Conservation (phyloP, 1,140 invertebrate species). For the Ruditapes philippinarum region DNA sequence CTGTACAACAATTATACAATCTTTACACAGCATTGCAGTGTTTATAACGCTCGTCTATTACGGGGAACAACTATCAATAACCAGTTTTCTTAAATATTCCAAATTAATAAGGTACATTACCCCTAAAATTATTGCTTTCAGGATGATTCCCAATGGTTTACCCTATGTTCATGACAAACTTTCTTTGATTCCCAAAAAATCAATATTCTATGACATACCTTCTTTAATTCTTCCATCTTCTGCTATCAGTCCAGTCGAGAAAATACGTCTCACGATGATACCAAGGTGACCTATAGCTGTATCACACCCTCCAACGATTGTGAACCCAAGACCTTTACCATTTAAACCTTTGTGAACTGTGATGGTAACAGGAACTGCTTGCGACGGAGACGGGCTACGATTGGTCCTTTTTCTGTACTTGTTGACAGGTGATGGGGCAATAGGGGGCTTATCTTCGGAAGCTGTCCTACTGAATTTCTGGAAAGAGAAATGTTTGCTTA, state of each 20-base stretch:
- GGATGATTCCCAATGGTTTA: too few species aligned
- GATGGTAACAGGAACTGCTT: constrained; percentile 88
- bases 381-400: constrained; percentile 48
- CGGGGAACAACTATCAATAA: too few species aligned
- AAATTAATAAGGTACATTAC: too few species aligned
- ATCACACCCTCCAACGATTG: constrained; percentile 96
- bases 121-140: too few species aligned
- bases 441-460: constrained; percentile 41
- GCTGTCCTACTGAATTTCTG: constrained; percentile 72
- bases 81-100: too few species aligned
- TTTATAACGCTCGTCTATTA: too few species aligned
- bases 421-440: constrained; percentile 87
- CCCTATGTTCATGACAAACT: too few species aligned
- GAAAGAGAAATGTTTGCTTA: constrained; percentile 41
- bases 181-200: too few species aligned
- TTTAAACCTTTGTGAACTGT: constrained; percentile 93
- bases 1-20: too few species aligned
- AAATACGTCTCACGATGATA: constrained; percentile 96
- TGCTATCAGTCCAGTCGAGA: constrained; percentile 95
- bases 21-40: too few species aligned
- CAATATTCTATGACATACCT: constrained; percentile 92
- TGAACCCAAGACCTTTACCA: constrained; percentile 95
- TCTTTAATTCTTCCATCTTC: constrained; percentile 93
- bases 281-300: constrained; percentile 96
- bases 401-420: constrained; percentile 17